Conservation (phyloP, 2,797 vertebrate species). For the Melanotaenia trifasciata region DNA sequence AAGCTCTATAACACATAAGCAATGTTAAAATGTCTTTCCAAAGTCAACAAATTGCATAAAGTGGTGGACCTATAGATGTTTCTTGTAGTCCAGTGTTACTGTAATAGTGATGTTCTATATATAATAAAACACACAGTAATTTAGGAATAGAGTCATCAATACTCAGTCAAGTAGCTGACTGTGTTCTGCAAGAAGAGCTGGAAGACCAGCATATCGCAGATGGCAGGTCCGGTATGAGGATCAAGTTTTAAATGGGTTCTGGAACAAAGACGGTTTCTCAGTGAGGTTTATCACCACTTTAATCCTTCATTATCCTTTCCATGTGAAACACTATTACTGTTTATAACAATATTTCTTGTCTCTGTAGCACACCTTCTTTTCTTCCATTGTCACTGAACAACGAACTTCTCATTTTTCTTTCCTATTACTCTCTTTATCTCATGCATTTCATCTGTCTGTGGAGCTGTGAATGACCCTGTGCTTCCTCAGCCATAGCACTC, state of each 20-base stretch:
- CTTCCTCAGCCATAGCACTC: slow-evolving; percentile 55
- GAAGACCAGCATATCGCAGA: neutral
- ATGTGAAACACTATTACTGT: neutral
- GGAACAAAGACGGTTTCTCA: neutral
- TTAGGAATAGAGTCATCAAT: neutral
- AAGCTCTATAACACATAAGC: neutral
- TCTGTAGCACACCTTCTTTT: slow-evolving; percentile 14
- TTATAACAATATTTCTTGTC: neutral
- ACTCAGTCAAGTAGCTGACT: slow-evolving; percentile 7
- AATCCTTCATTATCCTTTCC: neutral
- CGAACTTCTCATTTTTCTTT: slow-evolving; percentile 42
- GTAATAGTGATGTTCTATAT: neutral
- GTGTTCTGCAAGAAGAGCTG: neutral
- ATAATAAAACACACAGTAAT: neutral
- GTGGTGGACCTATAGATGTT: neutral
- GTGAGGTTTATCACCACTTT: neutral
- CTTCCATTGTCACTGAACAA: slow-evolving; percentile 27
- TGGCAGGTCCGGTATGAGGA: neutral
- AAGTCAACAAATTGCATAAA: neutral
- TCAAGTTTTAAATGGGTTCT: neutral
- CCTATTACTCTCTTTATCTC: slow-evolving; percentile 15
- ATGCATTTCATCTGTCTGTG: slow-evolving; percentile 40
- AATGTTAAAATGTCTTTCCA: neutral
- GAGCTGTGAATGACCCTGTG: slow-evolving; percentile 63
- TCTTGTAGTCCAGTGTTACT: neutral